Percentiles rank a stretch among this genome's conserved stretches.
phyloP scores from a whole-genome alignment of 2,113 vertebrate species.

The Phainopepla nitens region DNA sequence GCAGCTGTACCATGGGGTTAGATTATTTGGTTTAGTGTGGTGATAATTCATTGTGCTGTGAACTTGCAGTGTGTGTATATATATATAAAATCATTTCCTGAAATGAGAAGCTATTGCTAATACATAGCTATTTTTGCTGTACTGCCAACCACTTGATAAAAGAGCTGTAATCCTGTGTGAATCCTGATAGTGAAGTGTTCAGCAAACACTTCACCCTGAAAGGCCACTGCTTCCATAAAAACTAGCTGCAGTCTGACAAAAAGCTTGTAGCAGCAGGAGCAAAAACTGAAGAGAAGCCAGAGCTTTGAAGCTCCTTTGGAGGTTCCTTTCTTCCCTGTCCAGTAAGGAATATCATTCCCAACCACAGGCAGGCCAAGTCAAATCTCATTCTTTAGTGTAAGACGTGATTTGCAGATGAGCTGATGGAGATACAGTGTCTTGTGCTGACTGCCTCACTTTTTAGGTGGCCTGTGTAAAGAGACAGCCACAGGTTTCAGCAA shows the following conservation, averaged over 20 bases:
- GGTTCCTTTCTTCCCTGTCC: background rate
- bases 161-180: background rate
- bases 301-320: background rate
- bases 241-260: background rate
- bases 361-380: background rate
- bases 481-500: background rate
- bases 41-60: background rate
- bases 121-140: background rate
- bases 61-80: fast-evolving
- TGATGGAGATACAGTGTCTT: background rate
- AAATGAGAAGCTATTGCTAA: background rate
- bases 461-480: background rate
- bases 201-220: background rate
- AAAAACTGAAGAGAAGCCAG: background rate
- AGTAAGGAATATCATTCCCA: background rate
- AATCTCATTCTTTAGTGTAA: background rate
- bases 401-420: background rate
- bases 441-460: background rate
- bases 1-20: background rate
- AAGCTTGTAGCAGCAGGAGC: background rate
- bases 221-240: background rate
- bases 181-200: background rate
- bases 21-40: background rate
- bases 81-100: background rate
- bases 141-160: background rate